These are phyloP conservation scores for Drosophila micromelanica DNA, from an alignment of 1,140 invertebrate genomes.

Conservation along the genomic window DNA sequence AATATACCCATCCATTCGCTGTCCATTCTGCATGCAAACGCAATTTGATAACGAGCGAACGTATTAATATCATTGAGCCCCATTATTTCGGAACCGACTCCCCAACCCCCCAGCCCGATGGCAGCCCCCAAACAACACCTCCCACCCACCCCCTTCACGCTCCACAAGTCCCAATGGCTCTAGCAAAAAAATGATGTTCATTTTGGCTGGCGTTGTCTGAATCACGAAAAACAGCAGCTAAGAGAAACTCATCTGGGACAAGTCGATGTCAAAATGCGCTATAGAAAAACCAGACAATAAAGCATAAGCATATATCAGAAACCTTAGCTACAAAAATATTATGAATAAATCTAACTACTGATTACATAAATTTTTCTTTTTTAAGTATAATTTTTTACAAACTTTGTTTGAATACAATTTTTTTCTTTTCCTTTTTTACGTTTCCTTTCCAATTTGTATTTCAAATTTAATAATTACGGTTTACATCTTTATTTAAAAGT, in stretches of 20 bases:
- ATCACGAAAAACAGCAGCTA: slow-evolving; percentile 15
- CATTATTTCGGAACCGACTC: slow-evolving; percentile 63
- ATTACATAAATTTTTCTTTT: too few relatives aligned
- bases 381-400: too few relatives aligned
- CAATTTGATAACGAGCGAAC: slow-evolving; percentile 84
- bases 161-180: slow-evolving; percentile 8
- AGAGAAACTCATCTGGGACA: not conserved
- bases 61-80: slow-evolving; percentile 83
- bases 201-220: slow-evolving; percentile 32
- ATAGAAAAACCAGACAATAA: too few relatives aligned
- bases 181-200: slow-evolving; percentile 61
- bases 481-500: too few relatives aligned
- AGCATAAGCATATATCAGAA: too few relatives aligned
- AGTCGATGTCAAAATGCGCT: slow-evolving; percentile 20
- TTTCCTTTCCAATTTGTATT: too few relatives aligned
- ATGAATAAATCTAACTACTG: too few relatives aligned
- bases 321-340: too few relatives aligned
- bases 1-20: slow-evolving; percentile 28
- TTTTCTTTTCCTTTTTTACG: too few relatives aligned
- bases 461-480: too few relatives aligned
- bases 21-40: slow-evolving; percentile 81
- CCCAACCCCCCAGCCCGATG: slow-evolving; percentile 15
- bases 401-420: too few relatives aligned
- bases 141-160: not conserved
- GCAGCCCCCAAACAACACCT: not conserved